Evolutionary conservation across 2,113 vertebrate genomes (phyloP), one percentile per base, ranked within the genome.

Genomic region (Capreolus pygargus): DNA sequence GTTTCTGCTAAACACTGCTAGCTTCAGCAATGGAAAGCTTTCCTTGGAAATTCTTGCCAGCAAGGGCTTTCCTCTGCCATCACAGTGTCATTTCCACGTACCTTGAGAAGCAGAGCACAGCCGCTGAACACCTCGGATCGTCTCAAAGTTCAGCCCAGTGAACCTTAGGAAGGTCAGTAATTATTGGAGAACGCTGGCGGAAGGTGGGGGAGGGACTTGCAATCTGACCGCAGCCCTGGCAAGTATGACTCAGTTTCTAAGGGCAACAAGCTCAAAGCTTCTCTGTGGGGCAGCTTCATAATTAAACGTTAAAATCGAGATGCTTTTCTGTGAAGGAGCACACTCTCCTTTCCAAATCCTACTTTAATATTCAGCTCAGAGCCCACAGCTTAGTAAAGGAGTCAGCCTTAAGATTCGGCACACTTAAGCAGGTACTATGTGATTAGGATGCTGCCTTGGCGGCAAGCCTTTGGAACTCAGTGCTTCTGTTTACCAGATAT

Each of bases 191-290:
- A 97, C 95, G 96, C 93, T 91, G 91, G 84, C 27, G 58, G 74
- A 97, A 93, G 82, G 90, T 81, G 90, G 90, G 93, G 70, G 52
- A 78, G 88, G 96, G 74, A 81, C 86, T 89, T 95, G 98, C 97
- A 98, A 98, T 97, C 98, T 98, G 98, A 98, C 99, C 98, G 98
- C 54, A 98, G 89, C 78, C 91, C 61, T 0, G 43, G 91, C 6
- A 4, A 94, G 54, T 16, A 96, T 96, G 97, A 98, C 98, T 98
- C 98, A 98, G 99, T 99, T 99, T 99, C 99, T 98, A 99, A 99
- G 98, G 98, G 99, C 99, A 99, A 99, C 99, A 97, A 98, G 98
- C 98, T 99, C 98, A 98, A 96, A 95, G 98, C 98, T 98, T 79
- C 98, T 98, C 97, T 98, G 78, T 96, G 52, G 98, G 98, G 78